phyloP scores from a whole-genome alignment of 2,113 vertebrate species.

The Gobiocypris rarus region DNA sequence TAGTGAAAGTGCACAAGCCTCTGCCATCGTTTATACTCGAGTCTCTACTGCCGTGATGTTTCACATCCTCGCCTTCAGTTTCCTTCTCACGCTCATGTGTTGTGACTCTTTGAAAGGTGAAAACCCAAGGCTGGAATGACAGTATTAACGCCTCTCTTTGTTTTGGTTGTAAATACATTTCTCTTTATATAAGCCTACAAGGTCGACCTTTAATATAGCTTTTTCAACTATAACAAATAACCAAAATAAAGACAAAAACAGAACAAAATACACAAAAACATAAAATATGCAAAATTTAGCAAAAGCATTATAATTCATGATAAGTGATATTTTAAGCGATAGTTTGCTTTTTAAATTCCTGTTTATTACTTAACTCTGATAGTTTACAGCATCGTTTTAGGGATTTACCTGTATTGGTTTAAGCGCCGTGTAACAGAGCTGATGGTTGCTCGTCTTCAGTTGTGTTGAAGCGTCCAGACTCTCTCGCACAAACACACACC shows the following conservation, averaged over 20 bases:
- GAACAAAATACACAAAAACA: slow-evolving; percentile 61
- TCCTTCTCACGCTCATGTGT: neutral
- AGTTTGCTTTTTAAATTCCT: slow-evolving; percentile 71
- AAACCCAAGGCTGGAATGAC: neutral
- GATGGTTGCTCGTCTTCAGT: slow-evolving; percentile 69
- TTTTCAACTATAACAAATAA: slow-evolving; percentile 79
- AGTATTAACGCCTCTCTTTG: slow-evolving; percentile 63
- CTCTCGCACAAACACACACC: slow-evolving; percentile 44
- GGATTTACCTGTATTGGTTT: slow-evolving; percentile 68
- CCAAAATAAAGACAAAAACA: slow-evolving; percentile 64
- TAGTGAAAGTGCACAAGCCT: too few species aligned
- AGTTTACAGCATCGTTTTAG: slow-evolving; percentile 75
- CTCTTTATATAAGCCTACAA: slow-evolving; percentile 80
- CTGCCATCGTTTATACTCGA: slow-evolving; percentile 12
- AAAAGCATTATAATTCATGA: slow-evolving; percentile 72
- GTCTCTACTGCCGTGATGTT: slow-evolving; percentile 39
- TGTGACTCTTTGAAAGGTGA: neutral
- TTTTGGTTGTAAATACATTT: slow-evolving; percentile 78
- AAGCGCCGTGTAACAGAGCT: slow-evolving; percentile 63
- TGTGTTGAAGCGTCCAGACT: slow-evolving; percentile 62
- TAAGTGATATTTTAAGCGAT: slow-evolving; percentile 68
- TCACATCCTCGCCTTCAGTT: neutral
- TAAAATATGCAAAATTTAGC: slow-evolving; percentile 78
- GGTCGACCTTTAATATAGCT: slow-evolving; percentile 79
- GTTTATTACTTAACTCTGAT: slow-evolving; percentile 72